Base-by-base conservation (phyloP, 2,888 invertebrate species). In the Blomia tropicalis region DNA sequence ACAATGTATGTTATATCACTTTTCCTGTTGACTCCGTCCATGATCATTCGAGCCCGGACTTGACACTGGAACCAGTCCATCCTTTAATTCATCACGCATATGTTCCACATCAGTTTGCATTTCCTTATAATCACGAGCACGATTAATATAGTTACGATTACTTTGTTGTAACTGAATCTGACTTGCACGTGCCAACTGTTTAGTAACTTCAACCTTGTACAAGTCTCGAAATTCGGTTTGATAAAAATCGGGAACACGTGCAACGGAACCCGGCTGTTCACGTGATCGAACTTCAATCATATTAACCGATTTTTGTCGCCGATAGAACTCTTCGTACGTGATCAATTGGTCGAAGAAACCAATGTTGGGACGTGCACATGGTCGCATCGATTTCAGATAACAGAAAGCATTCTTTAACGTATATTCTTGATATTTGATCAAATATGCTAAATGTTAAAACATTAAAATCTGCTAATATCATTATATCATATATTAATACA, bases 331-430 rank as follows among this genome's bases (percentile, higher is more conserved):
- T 30, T 63, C 63, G 29, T 60, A 63, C 1, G 4, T 29, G 17
- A 63, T 62, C 17, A 63, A 36, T 47, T 63, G 59, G 2, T 23
- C 4, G 17, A 63, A 36, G 23, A 63, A 63, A 17, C 59, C 61
- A n/a, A 23, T 62, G 27, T 63, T 63, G 3, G 63, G 63, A 7
- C 60, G 23, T 17, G 43, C 27, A 17, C 59, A n/a, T 5, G 63
- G 19, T 32, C 63, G 51, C 1, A 29, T 11, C 23, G 51, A 29
- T 22, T 31, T 25, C 2, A 60, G 41, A 19, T 27, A 51, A 27
- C 47, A 19, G 31, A 60, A 60, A 4, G 60, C 60, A 2, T 58
- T 51, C 19, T 27, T 54, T 17, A 60, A 27, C 4, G 29, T 56
- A 25, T 19, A 51, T 4, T 60, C 53, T 17, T 27, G 27, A 23